Conservation (phyloP, 2,888 invertebrate species). For the Bembecia ichneumoniformis region DNA sequence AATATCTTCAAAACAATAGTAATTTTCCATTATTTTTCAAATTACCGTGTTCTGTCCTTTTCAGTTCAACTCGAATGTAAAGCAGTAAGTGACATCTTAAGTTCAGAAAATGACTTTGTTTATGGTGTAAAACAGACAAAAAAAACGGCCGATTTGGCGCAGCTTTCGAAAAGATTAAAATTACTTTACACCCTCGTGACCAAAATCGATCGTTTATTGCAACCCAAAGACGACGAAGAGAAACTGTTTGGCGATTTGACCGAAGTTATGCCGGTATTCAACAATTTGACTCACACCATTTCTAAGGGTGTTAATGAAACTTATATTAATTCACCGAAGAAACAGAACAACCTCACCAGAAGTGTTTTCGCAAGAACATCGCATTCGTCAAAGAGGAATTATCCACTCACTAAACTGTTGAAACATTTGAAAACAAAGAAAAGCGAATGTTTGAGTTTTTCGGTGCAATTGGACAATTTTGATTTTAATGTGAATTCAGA, state of each 20-base stretch:
- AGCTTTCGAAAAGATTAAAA: slow-evolving; percentile 48
- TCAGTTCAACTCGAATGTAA: slow-evolving; percentile 56
- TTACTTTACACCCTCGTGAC: slow-evolving; percentile 49
- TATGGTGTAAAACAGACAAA: slow-evolving; percentile 30
- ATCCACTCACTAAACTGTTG: slow-evolving; percentile 38
- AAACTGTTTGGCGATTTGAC: slow-evolving; percentile 31
- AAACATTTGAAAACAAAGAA: slow-evolving; percentile 39
- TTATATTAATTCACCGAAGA: slow-evolving; percentile 30
- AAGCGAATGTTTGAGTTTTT: slow-evolving; percentile 46
- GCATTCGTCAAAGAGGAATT: slow-evolving; percentile 21
- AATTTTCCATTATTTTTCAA: no score
- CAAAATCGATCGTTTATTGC: slow-evolving; percentile 39
- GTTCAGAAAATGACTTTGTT: slow-evolving; percentile 25
- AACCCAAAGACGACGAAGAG: slow-evolving; percentile 49
- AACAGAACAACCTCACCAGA: slow-evolving; percentile 26
- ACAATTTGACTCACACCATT: slow-evolving; percentile 41
- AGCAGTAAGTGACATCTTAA: slow-evolving; percentile 46
- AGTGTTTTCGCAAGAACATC: slow-evolving; percentile 45
- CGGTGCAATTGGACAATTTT: slow-evolving; percentile 40
- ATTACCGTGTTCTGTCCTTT: slow-evolving; percentile 2
- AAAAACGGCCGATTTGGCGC: slow-evolving; percentile 29
- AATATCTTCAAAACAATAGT: no score
- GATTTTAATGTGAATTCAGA: slow-evolving; percentile 15
- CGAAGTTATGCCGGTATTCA: slow-evolving; percentile 21
- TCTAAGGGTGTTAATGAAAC: slow-evolving; percentile 29